These are phyloP conservation scores for Leptoclinus maculatus DNA, from an alignment of 2,797 vertebrate species.

Conservation along the genomic window DNA sequence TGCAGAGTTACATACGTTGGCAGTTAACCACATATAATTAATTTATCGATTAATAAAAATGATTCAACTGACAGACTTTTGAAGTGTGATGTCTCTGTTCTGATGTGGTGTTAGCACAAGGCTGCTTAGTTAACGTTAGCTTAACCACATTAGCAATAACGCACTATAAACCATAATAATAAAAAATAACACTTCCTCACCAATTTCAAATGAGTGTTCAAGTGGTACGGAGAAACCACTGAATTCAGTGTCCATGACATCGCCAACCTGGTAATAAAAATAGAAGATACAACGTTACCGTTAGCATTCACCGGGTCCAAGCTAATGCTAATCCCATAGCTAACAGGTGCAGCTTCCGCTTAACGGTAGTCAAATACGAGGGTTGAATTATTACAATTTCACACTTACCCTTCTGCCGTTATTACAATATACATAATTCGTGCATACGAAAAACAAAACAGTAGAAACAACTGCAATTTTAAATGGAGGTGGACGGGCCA, in stretches of 20 bases:
- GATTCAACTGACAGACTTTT: background rate
- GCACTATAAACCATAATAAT: fast-evolving
- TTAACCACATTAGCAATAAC: background rate
- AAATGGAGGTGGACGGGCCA: slow-evolving; percentile 54
- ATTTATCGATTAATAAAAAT: fast-evolving
- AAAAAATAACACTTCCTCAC: slow-evolving; percentile 74
- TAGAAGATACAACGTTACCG: background rate
- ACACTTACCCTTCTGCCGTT: slow-evolving; percentile 78
- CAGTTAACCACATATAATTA: background rate
- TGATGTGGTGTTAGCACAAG: background rate
- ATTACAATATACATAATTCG: slow-evolving; percentile 66
- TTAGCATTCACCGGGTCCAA: slow-evolving; percentile 22
- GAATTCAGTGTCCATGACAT: slow-evolving; percentile 85
- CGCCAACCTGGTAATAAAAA: slow-evolving; percentile 78
- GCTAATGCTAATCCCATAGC: slow-evolving; percentile 53
- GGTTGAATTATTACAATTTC: background rate
- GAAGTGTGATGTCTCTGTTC: background rate
- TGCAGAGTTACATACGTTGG: background rate
- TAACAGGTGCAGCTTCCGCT: slow-evolving; percentile 26
- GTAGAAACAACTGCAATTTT: slow-evolving; percentile 32
- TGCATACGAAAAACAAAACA: slow-evolving; percentile 47
- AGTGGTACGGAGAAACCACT: slow-evolving; percentile 86
- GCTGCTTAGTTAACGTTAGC: background rate
- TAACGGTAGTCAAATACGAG: fast-evolving
- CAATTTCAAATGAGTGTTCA: slow-evolving; percentile 93